Percentiles rank a stretch among this genome's conserved stretches.
phyloP scores from a whole-genome alignment of 2,113 vertebrate genomes.

The Perca fluviatilis region DNA sequence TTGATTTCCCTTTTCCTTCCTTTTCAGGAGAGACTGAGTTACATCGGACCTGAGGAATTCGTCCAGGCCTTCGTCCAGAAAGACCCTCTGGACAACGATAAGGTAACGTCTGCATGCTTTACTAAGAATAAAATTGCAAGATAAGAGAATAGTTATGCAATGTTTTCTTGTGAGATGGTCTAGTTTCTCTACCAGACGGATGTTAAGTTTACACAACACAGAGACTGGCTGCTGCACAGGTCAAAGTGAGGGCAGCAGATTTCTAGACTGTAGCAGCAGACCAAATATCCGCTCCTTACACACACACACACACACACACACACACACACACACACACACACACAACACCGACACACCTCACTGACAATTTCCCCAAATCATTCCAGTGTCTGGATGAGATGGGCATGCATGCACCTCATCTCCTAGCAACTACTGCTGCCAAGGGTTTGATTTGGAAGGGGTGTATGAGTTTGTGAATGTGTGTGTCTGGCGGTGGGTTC shows the following conservation, averaged over 20 bases:
- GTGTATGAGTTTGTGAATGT: slow-evolving; percentile 23
- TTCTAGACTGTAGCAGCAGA: slow-evolving; percentile 41
- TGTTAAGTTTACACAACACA: slow-evolving; percentile 52
- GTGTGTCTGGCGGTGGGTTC: slow-evolving; percentile 17
- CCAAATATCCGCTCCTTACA: slow-evolving; percentile 31
- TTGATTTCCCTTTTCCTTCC: slow-evolving; percentile 12
- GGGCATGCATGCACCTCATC: slow-evolving; percentile 61
- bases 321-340: neutral
- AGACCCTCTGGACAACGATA: slow-evolving; percentile 90
- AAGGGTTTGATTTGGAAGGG: slow-evolving; percentile 49
- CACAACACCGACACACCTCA: slow-evolving; percentile 11
- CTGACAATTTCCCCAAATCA: slow-evolving; percentile 55
- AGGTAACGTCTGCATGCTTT: slow-evolving; percentile 83
- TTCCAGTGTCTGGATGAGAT: slow-evolving; percentile 45
- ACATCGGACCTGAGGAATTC: slow-evolving; percentile 97
- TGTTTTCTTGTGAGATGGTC: neutral
- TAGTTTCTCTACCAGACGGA: slow-evolving; percentile 39
- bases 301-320: slow-evolving; percentile 3
- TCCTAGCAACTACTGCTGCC: slow-evolving; percentile 73
- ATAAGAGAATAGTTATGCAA: slow-evolving; percentile 42
- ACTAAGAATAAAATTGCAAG: neutral
- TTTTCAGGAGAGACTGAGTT: slow-evolving; percentile 92
- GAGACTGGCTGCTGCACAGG: neutral
- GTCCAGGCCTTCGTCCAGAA: slow-evolving; percentile 94
- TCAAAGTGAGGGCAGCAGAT: slow-evolving; percentile 53